Percentiles rank a stretch among this genome's conserved stretches.
Conservation (phyloP, 1,140 invertebrate genomes). For the Eumeta japonica region DNA sequence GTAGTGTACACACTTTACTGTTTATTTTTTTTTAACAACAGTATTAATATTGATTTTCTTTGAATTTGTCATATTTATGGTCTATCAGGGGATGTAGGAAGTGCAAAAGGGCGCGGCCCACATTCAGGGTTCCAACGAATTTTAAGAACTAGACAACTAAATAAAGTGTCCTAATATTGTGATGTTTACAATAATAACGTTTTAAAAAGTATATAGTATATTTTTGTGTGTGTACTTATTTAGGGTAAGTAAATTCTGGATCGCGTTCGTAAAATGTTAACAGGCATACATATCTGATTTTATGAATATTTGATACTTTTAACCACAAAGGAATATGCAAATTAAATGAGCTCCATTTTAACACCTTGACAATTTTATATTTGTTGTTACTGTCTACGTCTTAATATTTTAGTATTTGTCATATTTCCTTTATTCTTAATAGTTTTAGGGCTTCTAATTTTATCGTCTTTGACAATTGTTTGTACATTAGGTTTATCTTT, state of each 20-base stretch:
- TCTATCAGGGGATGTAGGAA: neutral
- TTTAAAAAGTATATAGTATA: constrained; percentile 45
- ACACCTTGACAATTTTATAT: constrained; percentile 28
- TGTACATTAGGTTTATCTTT: too few relatives aligned
- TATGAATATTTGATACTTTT: neutral
- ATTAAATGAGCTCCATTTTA: constrained; percentile 24
- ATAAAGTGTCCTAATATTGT: constrained; percentile 50
- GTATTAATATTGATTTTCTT: too few relatives aligned
- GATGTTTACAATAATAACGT: constrained; percentile 56
- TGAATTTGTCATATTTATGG: neutral
- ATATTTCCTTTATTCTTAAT: neutral
- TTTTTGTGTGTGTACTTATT: constrained; percentile 55
- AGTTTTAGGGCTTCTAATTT: too few relatives aligned
- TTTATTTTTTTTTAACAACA: too few relatives aligned
- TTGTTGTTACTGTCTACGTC: constrained; percentile 8
- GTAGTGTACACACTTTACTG: too few relatives aligned
- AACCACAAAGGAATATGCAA: neutral
- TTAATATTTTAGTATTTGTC: neutral
- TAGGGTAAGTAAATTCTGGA: constrained; percentile 33
- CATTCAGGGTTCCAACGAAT: constrained; percentile 43
- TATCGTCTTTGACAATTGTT: too few relatives aligned
- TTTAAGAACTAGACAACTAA: constrained; percentile 38
- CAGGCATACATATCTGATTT: neutral
- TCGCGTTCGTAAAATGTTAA: constrained; percentile 26
- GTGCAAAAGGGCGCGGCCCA: neutral